A percentile compares a stretch with the other conserved stretches of the same genome.
phyloP scores from a whole-genome alignment of 2,797 vertebrate genomes.

The Acomys russatus region DNA sequence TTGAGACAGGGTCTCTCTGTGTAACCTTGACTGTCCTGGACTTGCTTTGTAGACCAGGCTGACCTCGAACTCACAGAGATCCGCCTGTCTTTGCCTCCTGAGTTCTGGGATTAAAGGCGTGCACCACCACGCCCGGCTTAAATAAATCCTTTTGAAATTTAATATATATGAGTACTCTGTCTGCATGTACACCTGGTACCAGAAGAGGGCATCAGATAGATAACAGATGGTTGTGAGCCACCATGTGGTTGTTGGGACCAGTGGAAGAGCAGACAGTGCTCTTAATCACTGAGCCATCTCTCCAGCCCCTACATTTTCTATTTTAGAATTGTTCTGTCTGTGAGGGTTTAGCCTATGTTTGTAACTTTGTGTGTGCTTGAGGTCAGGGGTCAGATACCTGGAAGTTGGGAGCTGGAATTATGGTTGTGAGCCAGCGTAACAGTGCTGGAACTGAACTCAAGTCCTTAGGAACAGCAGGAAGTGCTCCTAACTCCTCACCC shows the following conservation, averaged over 20 bases:
- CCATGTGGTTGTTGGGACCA: too few relatives aligned
- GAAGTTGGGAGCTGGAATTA: background rate
- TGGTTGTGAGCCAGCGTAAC: background rate
- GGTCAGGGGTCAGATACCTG: background rate
- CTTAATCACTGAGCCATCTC: background rate
- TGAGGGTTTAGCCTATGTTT: background rate
- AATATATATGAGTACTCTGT: too few relatives aligned
- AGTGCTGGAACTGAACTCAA: background rate
- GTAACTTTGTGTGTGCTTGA: background rate
- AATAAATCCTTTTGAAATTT: too few relatives aligned
- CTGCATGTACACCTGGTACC: too few relatives aligned
- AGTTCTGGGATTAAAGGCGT: too few relatives aligned
- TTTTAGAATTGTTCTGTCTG: background rate
- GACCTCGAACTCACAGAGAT: too few relatives aligned
- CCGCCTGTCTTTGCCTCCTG: too few relatives aligned
- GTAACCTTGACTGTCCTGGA: too few relatives aligned
- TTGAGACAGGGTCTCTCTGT: too few relatives aligned
- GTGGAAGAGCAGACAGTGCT: background rate
- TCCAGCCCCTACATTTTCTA: background rate
- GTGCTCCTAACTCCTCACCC: background rate
- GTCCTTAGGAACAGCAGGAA: background rate
- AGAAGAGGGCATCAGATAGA: too few relatives aligned
- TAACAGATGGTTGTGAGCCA: background rate
- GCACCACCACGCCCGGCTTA: too few relatives aligned
- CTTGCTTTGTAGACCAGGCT: too few relatives aligned